A percentile compares a stretch with the other conserved stretches of the same genome.
These are phyloP conservation scores for Podocnemis expansa DNA, from an alignment of 2,113 vertebrate species.

Conservation along the genomic window DNA sequence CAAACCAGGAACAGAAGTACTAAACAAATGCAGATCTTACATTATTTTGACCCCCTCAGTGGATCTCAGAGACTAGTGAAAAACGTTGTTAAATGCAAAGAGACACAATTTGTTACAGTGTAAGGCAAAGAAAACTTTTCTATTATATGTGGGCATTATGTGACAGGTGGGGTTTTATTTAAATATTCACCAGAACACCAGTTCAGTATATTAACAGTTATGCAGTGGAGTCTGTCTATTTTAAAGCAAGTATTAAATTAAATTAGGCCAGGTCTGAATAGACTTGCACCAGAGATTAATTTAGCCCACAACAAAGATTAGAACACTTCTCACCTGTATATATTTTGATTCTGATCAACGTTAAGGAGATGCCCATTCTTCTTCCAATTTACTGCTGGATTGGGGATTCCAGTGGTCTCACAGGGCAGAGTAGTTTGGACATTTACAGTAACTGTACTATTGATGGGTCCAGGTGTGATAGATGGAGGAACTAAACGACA, in stretches of 20 bases:
- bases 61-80: background rate
- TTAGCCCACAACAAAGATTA: background rate
- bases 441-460: constrained; percentile 91
- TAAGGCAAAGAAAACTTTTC: background rate
- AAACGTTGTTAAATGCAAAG: background rate
- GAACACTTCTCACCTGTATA: constrained; percentile 85
- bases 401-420: constrained; percentile 92
- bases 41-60: background rate
- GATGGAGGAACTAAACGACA: constrained; percentile 85
- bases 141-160: background rate
- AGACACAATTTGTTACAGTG: background rate
- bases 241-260: background rate
- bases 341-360: constrained; percentile 94
- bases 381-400: constrained; percentile 87
- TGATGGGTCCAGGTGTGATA: constrained; percentile 80
- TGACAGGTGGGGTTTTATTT: background rate
- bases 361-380: constrained; percentile 86
- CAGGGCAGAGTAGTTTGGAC: constrained; percentile 92
- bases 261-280: background rate
- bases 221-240: background rate
- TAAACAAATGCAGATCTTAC: background rate
- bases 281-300: background rate
- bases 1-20: background rate
- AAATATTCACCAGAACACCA: background rate
- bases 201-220: background rate